Evolutionary conservation across 2,797 vertebrate genomes (phyloP), one percentile per base, ranked within the genome.

Genomic region (Columba guinea): DNA sequence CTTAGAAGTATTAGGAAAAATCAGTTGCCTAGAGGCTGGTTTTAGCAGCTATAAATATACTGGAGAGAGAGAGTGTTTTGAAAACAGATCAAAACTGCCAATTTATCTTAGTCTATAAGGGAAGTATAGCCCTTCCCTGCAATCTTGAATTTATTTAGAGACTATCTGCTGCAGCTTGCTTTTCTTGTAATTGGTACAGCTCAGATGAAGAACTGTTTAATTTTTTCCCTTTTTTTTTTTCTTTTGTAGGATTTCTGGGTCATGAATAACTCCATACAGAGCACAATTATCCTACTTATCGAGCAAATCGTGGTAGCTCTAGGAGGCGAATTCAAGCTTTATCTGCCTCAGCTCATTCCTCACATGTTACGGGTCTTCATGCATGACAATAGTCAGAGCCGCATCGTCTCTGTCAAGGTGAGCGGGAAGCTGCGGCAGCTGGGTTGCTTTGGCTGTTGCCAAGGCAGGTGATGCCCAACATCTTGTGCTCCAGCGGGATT

Each of bases 311-410:
- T 99, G 89, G 99, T 99, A 67, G 99, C 99, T 6, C 98, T 99
- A 3, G 99, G 99, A 2, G 99, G 99, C 0, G 99, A 99, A 96
- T 99, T 99, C 97, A 99, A 99, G 69, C 99, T 99, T 32, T 99
- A 99, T 93, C 97, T 99, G 90, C 99, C 99, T 20, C 99, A 99
- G 97, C 99, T 99, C 53, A 99, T 99, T 86, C 99, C 99, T 9
- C 99, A 99, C 97, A 99, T 99, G 99, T 96, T 99, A 37, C 98
- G 99, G 0, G 99, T 99, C 95, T 99, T 99, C 98, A 99, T 99
- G 99, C 99, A 99, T 0, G 99, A 99, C 98, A 99, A 98, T 95
- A 99, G 99, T 95, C 97, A 98, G 4, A 99, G 99, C 3, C 99
- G 99, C 67, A 98, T 98, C 1, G 99, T 99, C 51, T 99, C 99